Conservation (phyloP, 2,888 invertebrate species). For the Carterocephalus palaemon region DNA sequence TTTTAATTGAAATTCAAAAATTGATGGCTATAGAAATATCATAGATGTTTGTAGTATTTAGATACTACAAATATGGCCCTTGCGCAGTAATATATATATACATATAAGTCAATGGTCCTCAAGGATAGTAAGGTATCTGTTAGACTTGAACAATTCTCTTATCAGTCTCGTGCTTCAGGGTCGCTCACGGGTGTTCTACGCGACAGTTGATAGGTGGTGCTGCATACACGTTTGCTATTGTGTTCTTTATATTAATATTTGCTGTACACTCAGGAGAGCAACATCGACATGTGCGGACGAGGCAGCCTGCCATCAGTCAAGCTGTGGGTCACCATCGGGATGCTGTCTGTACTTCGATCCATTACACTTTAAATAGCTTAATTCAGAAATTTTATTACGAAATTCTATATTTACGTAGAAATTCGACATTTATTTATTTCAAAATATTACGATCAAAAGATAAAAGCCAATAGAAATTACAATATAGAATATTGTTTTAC, state of each 20-base stretch:
- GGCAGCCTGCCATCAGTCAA: conserved; percentile 46
- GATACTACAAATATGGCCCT: too few species aligned
- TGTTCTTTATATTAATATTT: not conserved
- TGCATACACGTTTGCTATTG: too few species aligned
- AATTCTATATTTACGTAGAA: conserved; percentile 11
- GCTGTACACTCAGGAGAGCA: conserved; percentile 77
- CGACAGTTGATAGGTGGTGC: too few species aligned
- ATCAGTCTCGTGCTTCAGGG: too few species aligned
- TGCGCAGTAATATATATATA: too few species aligned
- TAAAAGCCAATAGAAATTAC: conserved; percentile 1
- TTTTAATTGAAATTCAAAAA: too few species aligned
- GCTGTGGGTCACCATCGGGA: conserved; percentile 35
- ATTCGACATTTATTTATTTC: conserved; percentile 12
- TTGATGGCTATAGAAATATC: too few species aligned
- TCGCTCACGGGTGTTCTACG: too few species aligned
- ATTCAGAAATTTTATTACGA: conserved; percentile 4
- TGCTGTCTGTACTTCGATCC: conserved; percentile 38
- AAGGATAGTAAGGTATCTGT: too few species aligned
- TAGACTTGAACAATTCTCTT: too few species aligned
- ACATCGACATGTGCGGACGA: conserved; percentile 83
- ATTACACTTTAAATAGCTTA: conserved; percentile 19
- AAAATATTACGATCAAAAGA: conserved; percentile 29
- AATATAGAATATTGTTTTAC: conserved; percentile 12
- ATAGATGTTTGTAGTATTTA: too few species aligned
- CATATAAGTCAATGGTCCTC: too few species aligned